A percentile compares a stretch with the other conserved stretches of the same genome.
Evolutionary conservation across 2,113 vertebrate genomes (phyloP).

Genomic region (Clarias batrachus): DNA sequence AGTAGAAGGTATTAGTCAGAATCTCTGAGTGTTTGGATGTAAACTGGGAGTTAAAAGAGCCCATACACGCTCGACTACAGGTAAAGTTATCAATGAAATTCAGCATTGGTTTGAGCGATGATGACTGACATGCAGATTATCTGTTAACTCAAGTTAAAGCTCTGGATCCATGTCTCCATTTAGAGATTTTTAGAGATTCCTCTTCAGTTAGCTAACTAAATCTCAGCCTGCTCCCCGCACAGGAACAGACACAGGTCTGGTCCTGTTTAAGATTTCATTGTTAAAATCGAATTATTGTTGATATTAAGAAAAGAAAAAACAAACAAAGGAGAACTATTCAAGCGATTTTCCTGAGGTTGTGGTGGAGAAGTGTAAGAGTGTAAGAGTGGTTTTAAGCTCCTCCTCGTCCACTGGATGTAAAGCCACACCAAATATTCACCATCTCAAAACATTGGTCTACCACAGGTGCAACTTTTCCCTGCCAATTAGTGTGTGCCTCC

Average conservation of each 20-base stretch:
- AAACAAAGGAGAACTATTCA: conserved; percentile 13
- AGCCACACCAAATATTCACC: conserved; percentile 64
- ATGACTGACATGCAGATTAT: neutral
- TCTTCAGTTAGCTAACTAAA: neutral
- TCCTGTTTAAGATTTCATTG: neutral
- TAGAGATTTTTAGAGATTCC: neutral
- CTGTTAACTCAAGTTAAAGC: neutral
- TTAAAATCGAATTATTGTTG: neutral
- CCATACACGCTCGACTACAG: neutral
- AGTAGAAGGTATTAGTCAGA: neutral
- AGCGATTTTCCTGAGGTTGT: neutral
- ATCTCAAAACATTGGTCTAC: conserved; percentile 71
- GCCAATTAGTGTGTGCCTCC: conserved; percentile 70
- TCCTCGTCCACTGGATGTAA: conserved; percentile 49
- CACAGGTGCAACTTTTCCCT: conserved; percentile 74
- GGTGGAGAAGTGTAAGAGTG: too few relatives aligned
- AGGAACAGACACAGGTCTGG: neutral
- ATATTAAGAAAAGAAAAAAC: neutral
- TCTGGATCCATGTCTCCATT: neutral
- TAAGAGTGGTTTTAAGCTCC: conserved; percentile 53
- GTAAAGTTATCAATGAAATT: neutral
- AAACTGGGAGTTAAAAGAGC: neutral
- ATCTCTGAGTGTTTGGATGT: neutral
- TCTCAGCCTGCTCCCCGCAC: neutral
- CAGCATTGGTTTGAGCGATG: neutral